These are phyloP conservation scores for Indicator indicator DNA, from an alignment of 2,113 vertebrate genomes.

Conservation along the genomic window DNA sequence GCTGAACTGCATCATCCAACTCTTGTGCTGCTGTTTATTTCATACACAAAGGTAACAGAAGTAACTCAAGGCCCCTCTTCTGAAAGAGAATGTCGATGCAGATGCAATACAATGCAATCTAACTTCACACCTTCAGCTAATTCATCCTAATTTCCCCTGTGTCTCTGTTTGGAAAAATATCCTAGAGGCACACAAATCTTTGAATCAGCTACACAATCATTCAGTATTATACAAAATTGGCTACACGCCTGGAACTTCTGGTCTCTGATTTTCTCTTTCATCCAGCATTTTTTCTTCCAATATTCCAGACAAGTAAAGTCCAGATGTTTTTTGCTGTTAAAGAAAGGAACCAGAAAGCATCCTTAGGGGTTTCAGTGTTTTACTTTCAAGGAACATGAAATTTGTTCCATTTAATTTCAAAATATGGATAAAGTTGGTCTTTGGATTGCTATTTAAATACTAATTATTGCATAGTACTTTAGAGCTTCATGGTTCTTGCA, in stretches of 20 bases:
- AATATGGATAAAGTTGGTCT: neutral
- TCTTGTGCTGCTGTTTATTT: neutral
- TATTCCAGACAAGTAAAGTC: slow-evolving; percentile 9
- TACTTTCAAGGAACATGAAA: neutral
- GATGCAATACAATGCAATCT: neutral
- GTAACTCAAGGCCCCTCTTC: neutral
- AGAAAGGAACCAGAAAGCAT: neutral
- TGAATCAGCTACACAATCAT: neutral
- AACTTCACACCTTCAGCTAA: slow-evolving; percentile 25
- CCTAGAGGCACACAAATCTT: neutral
- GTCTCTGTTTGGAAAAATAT: slow-evolving; percentile 19
- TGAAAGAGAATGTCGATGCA: neutral
- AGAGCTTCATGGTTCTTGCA: neutral
- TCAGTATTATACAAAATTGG: slow-evolving; percentile 2
- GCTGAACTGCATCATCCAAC: neutral
- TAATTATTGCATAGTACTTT: neutral
- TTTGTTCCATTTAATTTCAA: neutral
- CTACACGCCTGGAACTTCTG: slow-evolving; percentile 31
- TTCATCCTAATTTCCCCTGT: slow-evolving; percentile 30
- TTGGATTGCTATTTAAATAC: neutral
- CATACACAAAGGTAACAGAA: neutral
- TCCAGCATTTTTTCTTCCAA: neutral
- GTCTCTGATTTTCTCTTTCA: slow-evolving; percentile 29
- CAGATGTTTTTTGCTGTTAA: slow-evolving; percentile 30
- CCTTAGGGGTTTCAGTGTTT: neutral